A percentile compares a stretch with the other conserved stretches of the same genome.
phyloP scores from a whole-genome alignment of 2,113 vertebrate genomes.

The Saccopteryx leptura region DNA sequence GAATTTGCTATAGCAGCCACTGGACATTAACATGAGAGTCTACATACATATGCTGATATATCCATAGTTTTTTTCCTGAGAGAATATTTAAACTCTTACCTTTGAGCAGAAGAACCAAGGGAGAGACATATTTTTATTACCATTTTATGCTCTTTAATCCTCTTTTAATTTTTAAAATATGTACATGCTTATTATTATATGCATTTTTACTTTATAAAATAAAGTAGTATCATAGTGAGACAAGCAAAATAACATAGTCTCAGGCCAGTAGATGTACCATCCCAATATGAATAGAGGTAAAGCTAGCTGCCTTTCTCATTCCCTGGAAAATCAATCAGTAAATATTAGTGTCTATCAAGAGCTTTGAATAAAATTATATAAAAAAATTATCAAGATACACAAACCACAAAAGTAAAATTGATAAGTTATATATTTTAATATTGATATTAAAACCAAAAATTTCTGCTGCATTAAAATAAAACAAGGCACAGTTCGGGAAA shows the following conservation, averaged over 20 bases:
- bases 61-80: background rate
- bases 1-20: background rate
- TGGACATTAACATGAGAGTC: background rate
- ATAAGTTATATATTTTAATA: constrained; percentile 32
- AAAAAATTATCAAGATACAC: background rate
- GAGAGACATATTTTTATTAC: background rate
- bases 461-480: background rate
- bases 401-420: constrained; percentile 30
- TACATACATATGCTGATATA: background rate
- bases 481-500: background rate
- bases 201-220: constrained; percentile 14
- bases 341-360: background rate
- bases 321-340: background rate
- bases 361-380: constrained; percentile 19
- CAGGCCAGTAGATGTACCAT: background rate
- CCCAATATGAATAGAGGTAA: background rate
- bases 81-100: background rate
- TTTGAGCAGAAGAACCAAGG: background rate
- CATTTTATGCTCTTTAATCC: background rate
- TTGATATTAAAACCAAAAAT: constrained; percentile 9
- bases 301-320: background rate
- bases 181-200: background rate
- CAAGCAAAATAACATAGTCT: constrained; percentile 24
- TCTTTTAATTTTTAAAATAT: background rate
- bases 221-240: background rate